Conservation (phyloP, 2,888 invertebrate species). For the Ochropacha duplaris region DNA sequence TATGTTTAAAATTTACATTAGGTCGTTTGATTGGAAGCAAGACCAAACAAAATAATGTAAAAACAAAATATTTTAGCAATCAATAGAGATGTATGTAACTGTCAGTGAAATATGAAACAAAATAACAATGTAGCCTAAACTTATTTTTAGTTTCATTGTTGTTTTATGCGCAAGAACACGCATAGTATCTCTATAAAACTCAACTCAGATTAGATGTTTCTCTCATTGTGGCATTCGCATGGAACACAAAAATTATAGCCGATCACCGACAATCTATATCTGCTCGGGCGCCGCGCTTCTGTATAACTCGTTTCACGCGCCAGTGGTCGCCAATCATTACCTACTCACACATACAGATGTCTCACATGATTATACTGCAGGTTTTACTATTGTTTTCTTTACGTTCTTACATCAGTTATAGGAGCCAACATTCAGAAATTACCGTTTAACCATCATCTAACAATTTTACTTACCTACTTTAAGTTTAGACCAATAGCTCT, state of each 20-base stretch:
- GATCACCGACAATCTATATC: conserved; percentile 81
- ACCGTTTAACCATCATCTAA: no score
- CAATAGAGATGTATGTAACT: no score
- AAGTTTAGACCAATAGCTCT: no score
- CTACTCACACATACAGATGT: conserved; percentile 24
- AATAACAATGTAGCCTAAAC: no score
- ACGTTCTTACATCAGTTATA: no score
- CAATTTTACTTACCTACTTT: no score
- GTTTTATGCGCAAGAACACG: conserved; percentile 9
- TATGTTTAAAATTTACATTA: no score
- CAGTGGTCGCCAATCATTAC: conserved; percentile 68
- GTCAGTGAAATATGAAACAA: no score
- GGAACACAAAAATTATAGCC: conserved; percentile 81
- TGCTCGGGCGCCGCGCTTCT: conserved; percentile 53
- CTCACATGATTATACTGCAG: neutral
- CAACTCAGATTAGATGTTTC: conserved; percentile 53
- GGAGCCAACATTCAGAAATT: neutral
- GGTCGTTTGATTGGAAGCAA: no score
- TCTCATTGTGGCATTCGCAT: conserved; percentile 64
- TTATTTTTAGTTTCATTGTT: neutral
- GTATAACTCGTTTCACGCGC: conserved; percentile 82
- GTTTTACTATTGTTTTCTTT: conserved; percentile 7
- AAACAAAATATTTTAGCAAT: no score
- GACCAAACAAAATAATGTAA: no score
- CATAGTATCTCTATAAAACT: conserved; percentile 24